Evolutionary conservation across 1,140 invertebrate genomes (phyloP).

Genomic region (Hylaeus anthracinus): DNA sequence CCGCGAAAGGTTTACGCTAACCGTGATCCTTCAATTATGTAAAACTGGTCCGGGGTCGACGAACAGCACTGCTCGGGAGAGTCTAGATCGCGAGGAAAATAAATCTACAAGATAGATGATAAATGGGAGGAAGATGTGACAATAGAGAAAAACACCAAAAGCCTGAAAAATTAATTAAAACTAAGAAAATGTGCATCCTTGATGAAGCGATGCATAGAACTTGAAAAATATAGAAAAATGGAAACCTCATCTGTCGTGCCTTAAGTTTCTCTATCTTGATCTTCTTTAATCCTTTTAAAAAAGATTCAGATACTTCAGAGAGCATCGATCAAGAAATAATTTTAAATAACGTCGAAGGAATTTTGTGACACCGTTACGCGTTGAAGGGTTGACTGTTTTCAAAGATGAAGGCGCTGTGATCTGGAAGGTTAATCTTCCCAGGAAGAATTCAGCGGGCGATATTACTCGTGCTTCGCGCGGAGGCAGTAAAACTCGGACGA

Average conservation of each 20-base stretch:
- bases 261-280: too few species aligned
- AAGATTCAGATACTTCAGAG: background rate
- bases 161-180: too few species aligned
- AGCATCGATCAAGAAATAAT: background rate
- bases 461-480: constrained; percentile 9
- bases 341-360: background rate
- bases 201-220: too few species aligned
- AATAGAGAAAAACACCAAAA: too few species aligned
- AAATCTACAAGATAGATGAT: background rate
- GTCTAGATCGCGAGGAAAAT: background rate
- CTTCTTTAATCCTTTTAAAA: background rate
- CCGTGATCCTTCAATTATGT: background rate
- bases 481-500: constrained; percentile 9
- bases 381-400: background rate
- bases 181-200: too few species aligned
- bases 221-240: too few species aligned
- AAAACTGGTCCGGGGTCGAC: background rate
- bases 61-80: background rate
- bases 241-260: too few species aligned
- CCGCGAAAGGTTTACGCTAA: too few species aligned
- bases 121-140: too few species aligned
- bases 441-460: constrained; percentile 23
- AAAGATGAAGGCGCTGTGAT: too few species aligned
- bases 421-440: constrained; percentile 10
- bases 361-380: background rate